phyloP scores from a whole-genome alignment of 2,888 invertebrate genomes.

The Aromia moschata region DNA sequence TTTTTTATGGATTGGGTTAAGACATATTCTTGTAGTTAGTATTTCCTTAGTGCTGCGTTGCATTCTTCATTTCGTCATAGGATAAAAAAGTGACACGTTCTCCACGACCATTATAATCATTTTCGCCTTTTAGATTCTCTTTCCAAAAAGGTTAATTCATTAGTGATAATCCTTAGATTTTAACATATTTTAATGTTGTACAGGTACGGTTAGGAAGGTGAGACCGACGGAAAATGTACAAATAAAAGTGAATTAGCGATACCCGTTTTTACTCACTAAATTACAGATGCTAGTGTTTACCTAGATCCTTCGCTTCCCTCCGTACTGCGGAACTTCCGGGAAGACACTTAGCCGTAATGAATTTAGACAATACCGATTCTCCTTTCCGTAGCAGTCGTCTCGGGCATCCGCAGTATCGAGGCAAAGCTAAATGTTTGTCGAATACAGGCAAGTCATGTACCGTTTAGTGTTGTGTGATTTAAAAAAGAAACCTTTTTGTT shows the following conservation, averaged over 20 bases:
- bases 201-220: slow-evolving; percentile 28
- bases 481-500: slow-evolving; percentile 29
- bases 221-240: slow-evolving; percentile 22
- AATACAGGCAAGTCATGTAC: slow-evolving; percentile 49
- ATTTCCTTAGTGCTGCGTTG: slow-evolving; percentile 8
- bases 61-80: slow-evolving; percentile 16
- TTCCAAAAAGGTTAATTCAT: slow-evolving; percentile 18
- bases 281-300: slow-evolving; percentile 36
- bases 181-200: slow-evolving; percentile 19
- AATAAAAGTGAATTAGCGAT: slow-evolving; percentile 26
- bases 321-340: slow-evolving; percentile 20
- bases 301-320: slow-evolving; percentile 27
- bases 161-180: slow-evolving; percentile 9
- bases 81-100: not conserved
- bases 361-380: slow-evolving; percentile 1
- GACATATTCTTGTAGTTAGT: slow-evolving; percentile 15
- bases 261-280: slow-evolving; percentile 41
- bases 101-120: slow-evolving; percentile 7
- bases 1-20: slow-evolving; percentile 15
- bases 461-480: slow-evolving; percentile 49
- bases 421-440: slow-evolving; percentile 29
- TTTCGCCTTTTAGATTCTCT: slow-evolving; percentile 23
- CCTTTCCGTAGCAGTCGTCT: too few relatives aligned
- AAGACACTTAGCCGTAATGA: not conserved
- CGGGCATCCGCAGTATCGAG: slow-evolving; percentile 21